Base-by-base conservation (phyloP, 2,113 vertebrate genomes). In the Odontophorus gujanensis region DNA sequence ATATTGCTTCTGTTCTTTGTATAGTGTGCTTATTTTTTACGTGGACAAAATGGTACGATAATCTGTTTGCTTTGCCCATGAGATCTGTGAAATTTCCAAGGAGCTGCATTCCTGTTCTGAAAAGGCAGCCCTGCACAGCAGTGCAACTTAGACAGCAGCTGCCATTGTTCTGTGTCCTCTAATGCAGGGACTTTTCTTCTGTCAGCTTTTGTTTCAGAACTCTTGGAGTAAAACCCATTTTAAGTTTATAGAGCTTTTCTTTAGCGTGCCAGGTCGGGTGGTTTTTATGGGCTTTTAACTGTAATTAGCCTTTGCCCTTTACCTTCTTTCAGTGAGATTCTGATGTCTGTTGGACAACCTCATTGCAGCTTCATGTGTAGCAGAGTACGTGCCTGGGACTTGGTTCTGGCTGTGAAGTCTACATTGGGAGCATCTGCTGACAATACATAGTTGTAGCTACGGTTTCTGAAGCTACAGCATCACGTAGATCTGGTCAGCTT, bases 1-100 rank as follows among this genome's bases (percentile, higher is more conserved):
- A 87, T 95, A 92, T 81, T 9, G 7, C 61, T 90, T 84, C 87
- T 40, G 69, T 92, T 90, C 48, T 89, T 77, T 92, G 88, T 95
- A 87, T 43, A 92, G 83, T 66, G 66, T n/a, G 82, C 81, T 96
- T 47, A 7, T 67, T 84, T 77, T 88, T 83, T 66, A n/a, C 18
- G 42, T 96, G 59, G 48, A 30, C 58, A 57, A 51, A 88, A 59
- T 76, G 89, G 80, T 81, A 86, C 7, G 2, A 82, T 74, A 34
- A 57, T 38, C 38, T 72, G 38, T 78, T 69, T 69, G 53, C 13
- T 90, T 81, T 88, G 55, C 74, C 65, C 53, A 59, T 42, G 57
- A 78, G 63, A 38, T 34, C 42, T 42, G 12, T 53, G 48, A 0
- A 74, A 4, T 7, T 45, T 4, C 61, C 2, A 43, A 7, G 65